These are phyloP conservation scores for Micropterix aruncella DNA, from an alignment of 2,888 invertebrate genomes.

Conservation along the genomic window DNA sequence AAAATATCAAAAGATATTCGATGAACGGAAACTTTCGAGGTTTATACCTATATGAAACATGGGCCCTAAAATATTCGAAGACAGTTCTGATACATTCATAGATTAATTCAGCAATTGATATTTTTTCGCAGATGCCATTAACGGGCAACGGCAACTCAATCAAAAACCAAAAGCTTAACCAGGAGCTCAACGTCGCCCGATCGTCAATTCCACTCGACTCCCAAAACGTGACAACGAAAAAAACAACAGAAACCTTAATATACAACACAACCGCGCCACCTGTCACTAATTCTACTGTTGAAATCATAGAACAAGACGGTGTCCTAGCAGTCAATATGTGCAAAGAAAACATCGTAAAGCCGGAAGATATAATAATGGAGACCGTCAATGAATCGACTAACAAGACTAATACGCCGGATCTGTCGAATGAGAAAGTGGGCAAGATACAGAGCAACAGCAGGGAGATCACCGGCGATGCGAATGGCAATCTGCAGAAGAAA, in stretches of 20 bases:
- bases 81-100: too few relatives aligned
- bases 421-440: constrained; percentile 29
- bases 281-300: constrained; percentile 9
- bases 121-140: not conserved
- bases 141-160: not conserved
- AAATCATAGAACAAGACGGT: constrained; percentile 36
- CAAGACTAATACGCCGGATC: constrained; percentile 15
- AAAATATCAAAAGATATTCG: too few relatives aligned
- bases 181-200: too few relatives aligned
- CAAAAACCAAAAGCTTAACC: not conserved
- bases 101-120: too few relatives aligned
- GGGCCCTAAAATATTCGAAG: too few relatives aligned
- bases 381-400: constrained; percentile 26
- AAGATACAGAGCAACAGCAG: constrained; percentile 40
- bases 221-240: not conserved
- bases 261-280: not conserved
- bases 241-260: not conserved
- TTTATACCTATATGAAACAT: too few relatives aligned
- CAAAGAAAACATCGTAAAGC: constrained; percentile 30
- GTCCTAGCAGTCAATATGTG: constrained; percentile 34
- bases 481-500: constrained; percentile 28
- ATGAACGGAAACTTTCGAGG: too few relatives aligned
- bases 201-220: not conserved
- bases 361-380: constrained; percentile 30
- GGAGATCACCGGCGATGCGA: constrained; percentile 36